phyloP scores from a whole-genome alignment of 2,113 vertebrate species.

The Pygoscelis adeliae region DNA sequence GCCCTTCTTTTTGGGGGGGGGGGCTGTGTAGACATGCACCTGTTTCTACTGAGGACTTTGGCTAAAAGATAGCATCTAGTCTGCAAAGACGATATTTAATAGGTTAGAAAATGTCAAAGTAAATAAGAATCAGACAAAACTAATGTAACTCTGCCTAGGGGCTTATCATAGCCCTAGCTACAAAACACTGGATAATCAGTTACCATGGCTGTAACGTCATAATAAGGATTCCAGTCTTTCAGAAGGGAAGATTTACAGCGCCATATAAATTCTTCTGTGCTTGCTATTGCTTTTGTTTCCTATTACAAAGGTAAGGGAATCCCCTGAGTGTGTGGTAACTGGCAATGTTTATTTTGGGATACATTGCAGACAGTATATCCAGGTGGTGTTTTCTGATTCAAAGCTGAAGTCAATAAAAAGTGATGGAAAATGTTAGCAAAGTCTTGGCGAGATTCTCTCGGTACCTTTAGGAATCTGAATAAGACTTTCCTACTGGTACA shows the following conservation, averaged over 20 bases:
- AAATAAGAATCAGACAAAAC: background rate
- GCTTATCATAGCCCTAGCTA: background rate
- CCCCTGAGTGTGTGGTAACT: background rate
- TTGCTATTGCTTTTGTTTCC: background rate
- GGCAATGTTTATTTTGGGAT: background rate
- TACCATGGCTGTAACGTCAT: background rate
- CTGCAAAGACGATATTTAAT: background rate
- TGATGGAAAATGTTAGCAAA: conserved; percentile 11
- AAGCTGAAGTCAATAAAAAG: conserved; percentile 18
- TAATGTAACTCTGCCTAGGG: background rate
- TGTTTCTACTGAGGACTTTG: background rate
- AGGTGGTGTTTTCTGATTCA: conserved; percentile 37
- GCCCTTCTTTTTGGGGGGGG: background rate
- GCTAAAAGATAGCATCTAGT: background rate
- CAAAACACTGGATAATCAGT: background rate
- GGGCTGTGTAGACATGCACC: background rate
- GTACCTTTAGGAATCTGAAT: background rate
- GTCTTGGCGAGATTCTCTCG: background rate
- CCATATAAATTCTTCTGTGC: background rate
- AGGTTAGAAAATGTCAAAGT: background rate
- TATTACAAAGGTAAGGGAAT: background rate
- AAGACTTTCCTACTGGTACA: background rate
- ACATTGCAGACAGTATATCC: background rate
- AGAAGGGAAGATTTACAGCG: background rate
- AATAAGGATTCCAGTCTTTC: background rate